These are phyloP conservation scores for Leptinotarsa lineolata DNA, from an alignment of 1,140 invertebrate species.

Conservation along the genomic window DNA sequence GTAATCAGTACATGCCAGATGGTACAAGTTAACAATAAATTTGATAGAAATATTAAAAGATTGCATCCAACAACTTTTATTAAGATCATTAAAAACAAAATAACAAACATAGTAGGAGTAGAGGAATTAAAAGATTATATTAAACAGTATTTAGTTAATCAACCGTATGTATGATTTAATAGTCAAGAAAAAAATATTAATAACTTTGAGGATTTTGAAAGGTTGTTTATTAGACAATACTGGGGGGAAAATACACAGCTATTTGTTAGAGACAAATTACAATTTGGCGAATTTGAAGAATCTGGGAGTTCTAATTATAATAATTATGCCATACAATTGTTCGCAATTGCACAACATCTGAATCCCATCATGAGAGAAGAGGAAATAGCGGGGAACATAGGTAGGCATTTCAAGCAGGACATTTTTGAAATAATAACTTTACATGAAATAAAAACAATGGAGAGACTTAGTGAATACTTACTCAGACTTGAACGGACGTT, in stretches of 20 bases:
- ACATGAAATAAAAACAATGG: neutral
- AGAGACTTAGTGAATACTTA: neutral
- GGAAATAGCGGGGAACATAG: no score
- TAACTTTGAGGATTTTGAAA: neutral
- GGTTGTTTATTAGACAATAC: neutral
- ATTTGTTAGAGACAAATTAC: neutral
- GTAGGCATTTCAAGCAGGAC: neutral
- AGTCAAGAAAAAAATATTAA: neutral
- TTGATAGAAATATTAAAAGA: constrained; percentile 3
- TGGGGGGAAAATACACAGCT: constrained; percentile 8
- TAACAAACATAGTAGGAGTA: neutral
- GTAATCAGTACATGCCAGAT: neutral
- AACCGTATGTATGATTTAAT: neutral
- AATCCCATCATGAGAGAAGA: neutral
- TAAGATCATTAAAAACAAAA: neutral
- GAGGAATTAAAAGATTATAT: neutral
- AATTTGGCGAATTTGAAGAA: no score
- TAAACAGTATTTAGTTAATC: neutral
- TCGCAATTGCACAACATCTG: neutral
- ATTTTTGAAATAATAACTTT: neutral
- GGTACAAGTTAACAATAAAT: constrained; percentile 8
- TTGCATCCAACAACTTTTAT: constrained; percentile 9
- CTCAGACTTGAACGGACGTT: neutral
- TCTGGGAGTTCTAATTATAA: no score
- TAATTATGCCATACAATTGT: neutral